phyloP scores from a whole-genome alignment of 2,888 invertebrate genomes.

The Apamea crenata region DNA sequence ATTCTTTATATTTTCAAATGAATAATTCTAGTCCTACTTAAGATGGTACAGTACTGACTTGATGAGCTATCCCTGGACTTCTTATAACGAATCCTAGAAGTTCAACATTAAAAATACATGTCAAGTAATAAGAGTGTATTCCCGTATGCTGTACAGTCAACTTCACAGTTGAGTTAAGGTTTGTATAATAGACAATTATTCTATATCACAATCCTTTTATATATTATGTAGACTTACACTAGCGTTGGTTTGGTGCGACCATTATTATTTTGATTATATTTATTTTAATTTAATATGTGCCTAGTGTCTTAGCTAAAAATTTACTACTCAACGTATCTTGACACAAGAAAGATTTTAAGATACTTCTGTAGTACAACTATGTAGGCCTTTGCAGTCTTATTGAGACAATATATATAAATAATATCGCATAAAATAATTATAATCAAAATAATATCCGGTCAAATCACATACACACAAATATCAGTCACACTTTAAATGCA shows the following conservation, averaged over 20 bases:
- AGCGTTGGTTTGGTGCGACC: slow-evolving; percentile 72
- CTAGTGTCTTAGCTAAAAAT: slow-evolving; percentile 38
- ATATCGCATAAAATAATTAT: slow-evolving; percentile 58
- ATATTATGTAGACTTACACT: slow-evolving; percentile 75
- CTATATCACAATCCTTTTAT: slow-evolving; percentile 85
- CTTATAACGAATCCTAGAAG: slow-evolving; percentile 42
- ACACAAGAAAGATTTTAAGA: slow-evolving; percentile 10
- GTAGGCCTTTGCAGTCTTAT: slow-evolving; percentile 43
- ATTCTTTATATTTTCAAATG: slow-evolving; percentile 51
- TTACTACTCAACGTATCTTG: slow-evolving; percentile 21
- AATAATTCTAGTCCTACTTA: slow-evolving; percentile 25
- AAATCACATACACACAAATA: slow-evolving; percentile 68
- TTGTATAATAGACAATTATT: slow-evolving; percentile 80
- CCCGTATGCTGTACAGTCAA: slow-evolving; percentile 49
- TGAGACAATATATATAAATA: slow-evolving; percentile 46
- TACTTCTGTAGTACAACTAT: slow-evolving; percentile 30
- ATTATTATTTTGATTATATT: slow-evolving; percentile 69
- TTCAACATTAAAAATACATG: slow-evolving; percentile 61
- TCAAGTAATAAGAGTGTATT: slow-evolving; percentile 56
- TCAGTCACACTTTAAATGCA: slow-evolving; percentile 78
- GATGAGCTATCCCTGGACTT: slow-evolving; percentile 61
- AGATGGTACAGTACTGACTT: slow-evolving; percentile 40
- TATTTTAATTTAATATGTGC: slow-evolving; percentile 36
- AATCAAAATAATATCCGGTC: slow-evolving; percentile 69
- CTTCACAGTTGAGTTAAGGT: slow-evolving; percentile 63